phyloP scores from a whole-genome alignment of 2,113 vertebrate genomes.

The Xyliphius kryptos region DNA sequence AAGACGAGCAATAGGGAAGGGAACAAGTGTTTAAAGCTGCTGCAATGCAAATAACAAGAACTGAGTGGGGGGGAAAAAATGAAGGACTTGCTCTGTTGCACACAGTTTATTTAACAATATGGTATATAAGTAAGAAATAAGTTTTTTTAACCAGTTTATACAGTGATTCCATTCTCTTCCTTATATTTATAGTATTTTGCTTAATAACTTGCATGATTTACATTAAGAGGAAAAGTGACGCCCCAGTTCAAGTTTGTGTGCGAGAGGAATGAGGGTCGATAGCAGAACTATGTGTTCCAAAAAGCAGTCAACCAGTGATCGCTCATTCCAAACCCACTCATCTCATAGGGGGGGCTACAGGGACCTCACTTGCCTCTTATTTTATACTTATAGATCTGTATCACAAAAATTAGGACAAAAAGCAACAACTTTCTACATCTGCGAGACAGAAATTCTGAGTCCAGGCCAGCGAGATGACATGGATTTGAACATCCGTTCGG shows the following conservation, averaged over 20 bases:
- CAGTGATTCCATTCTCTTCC: constrained; percentile 95
- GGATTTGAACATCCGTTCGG: constrained; percentile 44
- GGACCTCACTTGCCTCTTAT: constrained; percentile 22
- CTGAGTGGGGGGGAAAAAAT: too few species aligned
- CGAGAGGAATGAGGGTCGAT: constrained; percentile 71
- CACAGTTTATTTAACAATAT: constrained; percentile 99
- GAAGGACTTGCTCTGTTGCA: constrained; percentile 87
- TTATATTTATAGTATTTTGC: constrained; percentile 94
- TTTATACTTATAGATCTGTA: constrained; percentile 67
- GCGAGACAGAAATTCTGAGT: constrained; percentile 77
- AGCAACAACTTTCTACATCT: constrained; percentile 87
- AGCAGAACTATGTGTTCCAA: too few species aligned
- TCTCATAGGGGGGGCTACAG: too few species aligned
- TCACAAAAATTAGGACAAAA: constrained; percentile 58
- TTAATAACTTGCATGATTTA: constrained; percentile 97
- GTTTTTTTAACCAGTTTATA: constrained; percentile 95
- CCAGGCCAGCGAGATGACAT: constrained; percentile 63
- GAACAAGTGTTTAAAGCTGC: too few species aligned
- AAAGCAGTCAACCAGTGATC: constrained; percentile 76
- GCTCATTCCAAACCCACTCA: constrained; percentile 68
- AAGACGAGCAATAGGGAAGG: too few species aligned
- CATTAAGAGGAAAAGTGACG: constrained; percentile 87
- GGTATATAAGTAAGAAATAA: constrained; percentile 98
- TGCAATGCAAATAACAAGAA: too few species aligned
- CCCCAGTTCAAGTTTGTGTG: constrained; percentile 92